Evolutionary conservation across 1,140 invertebrate species (phyloP).

Genomic region (Drosophila lacertosa): DNA sequence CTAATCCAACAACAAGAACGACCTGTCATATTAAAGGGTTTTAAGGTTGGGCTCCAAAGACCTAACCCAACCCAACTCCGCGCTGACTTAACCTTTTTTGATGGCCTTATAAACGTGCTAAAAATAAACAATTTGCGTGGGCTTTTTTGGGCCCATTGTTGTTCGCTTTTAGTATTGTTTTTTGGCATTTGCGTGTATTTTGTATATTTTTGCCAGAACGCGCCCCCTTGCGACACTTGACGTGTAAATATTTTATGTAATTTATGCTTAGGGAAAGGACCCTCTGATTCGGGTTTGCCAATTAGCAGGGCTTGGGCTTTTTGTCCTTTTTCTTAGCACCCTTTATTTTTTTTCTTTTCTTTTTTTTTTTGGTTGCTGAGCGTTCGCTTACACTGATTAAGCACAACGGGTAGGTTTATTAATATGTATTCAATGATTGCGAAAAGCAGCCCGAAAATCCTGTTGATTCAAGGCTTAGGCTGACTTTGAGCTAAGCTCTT

Average conservation of each 20-base stretch:
- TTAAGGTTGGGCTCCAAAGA: constrained; percentile 9
- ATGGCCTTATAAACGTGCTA: constrained; percentile 78
- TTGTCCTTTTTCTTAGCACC: constrained; percentile 17
- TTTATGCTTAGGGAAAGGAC: constrained; percentile 37
- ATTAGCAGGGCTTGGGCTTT: constrained; percentile 59
- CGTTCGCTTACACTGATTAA: constrained; percentile 1
- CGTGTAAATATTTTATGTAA: constrained; percentile 78
- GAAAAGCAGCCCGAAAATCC: not conserved
- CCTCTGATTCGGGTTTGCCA: constrained; percentile 73
- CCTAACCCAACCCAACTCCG: not conserved
- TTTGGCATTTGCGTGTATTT: constrained; percentile 55
- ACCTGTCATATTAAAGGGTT: constrained; percentile 50
- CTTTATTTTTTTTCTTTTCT: not conserved
- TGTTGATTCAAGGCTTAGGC: constrained; percentile 13
- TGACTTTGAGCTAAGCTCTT: constrained; percentile 1
- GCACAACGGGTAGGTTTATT: constrained; percentile 9
- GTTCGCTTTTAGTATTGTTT: constrained; percentile 22
- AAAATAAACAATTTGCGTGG: constrained; percentile 73
- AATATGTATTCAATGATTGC: constrained; percentile 21
- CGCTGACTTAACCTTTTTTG: constrained; percentile 73
- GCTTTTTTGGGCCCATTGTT: constrained; percentile 39
- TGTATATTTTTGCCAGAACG: constrained; percentile 46
- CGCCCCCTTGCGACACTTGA: constrained; percentile 53
- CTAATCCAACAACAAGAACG: constrained; percentile 60
- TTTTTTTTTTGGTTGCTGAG: not conserved